Evolutionary conservation across 1,140 invertebrate species (phyloP), one percentile per base, ranked within the genome.

Genomic region (Heliconius hewitsoni): DNA sequence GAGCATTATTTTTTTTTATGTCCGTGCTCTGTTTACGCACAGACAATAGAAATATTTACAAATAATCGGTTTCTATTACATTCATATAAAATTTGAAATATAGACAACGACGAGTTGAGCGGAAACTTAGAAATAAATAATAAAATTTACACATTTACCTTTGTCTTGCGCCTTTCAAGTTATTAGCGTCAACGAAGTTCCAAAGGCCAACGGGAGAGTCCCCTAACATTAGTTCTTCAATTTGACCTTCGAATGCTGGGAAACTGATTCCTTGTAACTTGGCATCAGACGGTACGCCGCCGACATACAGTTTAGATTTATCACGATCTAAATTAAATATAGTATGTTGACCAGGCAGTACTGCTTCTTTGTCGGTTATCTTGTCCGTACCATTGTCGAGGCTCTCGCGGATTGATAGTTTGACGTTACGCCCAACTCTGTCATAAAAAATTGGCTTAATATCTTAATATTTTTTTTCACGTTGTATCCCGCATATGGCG

Each of bases 141-240:
- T 23, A 23, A 9, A 9, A 0, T 23, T 57, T n/a, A 9, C 19
- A 11, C 23, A 23, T 23, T 76, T 90, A 97, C 96, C 97, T 97
- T 87, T 97, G 97, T 18, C 94, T 87, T 0, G 97, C 97, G 9
- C 97, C 97, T 81, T 96, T 94, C 71, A 96, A 94, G 76, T 98
- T 98, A 55, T 97, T 97, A 55, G 97, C 96, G 37, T 96, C 97
- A 66, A 97, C 96, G 86, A 99, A 99, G 94, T 99, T 99, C 99
- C 99, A 99, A 19, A 99, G 95, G 0, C 98, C 98, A 19, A 99
- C 96, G 5, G 97, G 97, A 18, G 96, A 97, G 46, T 98, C 98
- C 23, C 98, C 98, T 82, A 99, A 97, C 73, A 96, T 96, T 0
- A 99, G 91, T 74, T 98, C 98, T 89, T 99, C 98, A 80, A 99